Evolutionary conservation across 2,113 vertebrate species (phyloP).

Genomic region (Colistium nudipinnis): DNA sequence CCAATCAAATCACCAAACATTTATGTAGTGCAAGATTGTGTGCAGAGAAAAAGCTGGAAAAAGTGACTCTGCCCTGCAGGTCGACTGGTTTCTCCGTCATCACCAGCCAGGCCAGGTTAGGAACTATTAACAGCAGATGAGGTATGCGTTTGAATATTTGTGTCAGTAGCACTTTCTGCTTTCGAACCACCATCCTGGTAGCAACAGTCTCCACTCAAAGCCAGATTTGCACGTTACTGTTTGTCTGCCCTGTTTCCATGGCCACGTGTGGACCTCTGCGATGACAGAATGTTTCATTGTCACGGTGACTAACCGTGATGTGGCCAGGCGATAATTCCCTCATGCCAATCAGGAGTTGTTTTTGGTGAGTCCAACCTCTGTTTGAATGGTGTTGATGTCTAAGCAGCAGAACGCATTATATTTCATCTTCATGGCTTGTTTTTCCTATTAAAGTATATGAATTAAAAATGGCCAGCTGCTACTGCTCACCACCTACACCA

Average conservation of each 20-base stretch:
- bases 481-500: neutral
- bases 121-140: slow-evolving; percentile 60
- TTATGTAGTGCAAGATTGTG: slow-evolving; percentile 19
- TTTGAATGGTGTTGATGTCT: neutral
- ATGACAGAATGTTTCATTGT: slow-evolving; percentile 53
- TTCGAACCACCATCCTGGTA: slow-evolving; percentile 25
- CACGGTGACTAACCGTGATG: slow-evolving; percentile 39
- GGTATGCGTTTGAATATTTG: slow-evolving; percentile 69
- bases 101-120: slow-evolving; percentile 48
- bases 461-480: neutral
- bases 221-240: slow-evolving; percentile 52
- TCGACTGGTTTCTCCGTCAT: slow-evolving; percentile 59
- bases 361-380: neutral
- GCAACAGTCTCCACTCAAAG: slow-evolving; percentile 32
- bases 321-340: slow-evolving; percentile 35
- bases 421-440: neutral
- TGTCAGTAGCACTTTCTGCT: slow-evolving; percentile 64
- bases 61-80: slow-evolving; percentile 56
- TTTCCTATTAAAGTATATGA: neutral
- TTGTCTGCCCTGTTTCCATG: slow-evolving; percentile 67
- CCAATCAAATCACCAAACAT: slow-evolving; percentile 13
- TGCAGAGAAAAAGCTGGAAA: slow-evolving; percentile 57
- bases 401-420: neutral
- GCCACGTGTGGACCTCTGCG: slow-evolving; percentile 27
- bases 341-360: slow-evolving; percentile 46